Base-by-base conservation (phyloP, 2,797 vertebrate genomes). In the Danio jaintianensis region DNA sequence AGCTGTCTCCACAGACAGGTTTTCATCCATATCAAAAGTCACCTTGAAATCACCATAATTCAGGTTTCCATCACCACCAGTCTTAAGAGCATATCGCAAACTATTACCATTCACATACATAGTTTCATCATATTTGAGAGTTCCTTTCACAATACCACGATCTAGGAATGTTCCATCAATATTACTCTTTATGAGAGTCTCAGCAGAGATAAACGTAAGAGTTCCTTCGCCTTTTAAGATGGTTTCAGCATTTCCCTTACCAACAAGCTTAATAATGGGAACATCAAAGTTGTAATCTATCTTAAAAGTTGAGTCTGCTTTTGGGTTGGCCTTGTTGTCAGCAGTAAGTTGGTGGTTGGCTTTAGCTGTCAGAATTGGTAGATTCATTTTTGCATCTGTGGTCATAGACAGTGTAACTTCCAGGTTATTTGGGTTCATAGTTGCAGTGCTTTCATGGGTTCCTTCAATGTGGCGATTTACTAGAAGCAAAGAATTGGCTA, bases 401-500 rank as follows among this genome's bases (percentile, higher is more conserved):
- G 76, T 85, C 67, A 95, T 86, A 45, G 93, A 92, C 61, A 91
- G 6, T 4, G 79, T 61, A 56, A 91, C 88, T 74, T 96, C 95
- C 79, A 95, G 81, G 29, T 91, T 94, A 66, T 90, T 95, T 78
- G 86, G 92, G 73, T 87, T 95, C 71, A 98, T 78, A 70, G 90
- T 95, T 73, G 97, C 50, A 63, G 94, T 94, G 84, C 95, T 97
- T 83, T 96, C 92, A 84, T 98, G 96, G 76, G 88, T 95, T 74
- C 95, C 96, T 82, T 93, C 92, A 61, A 97, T 78, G 73, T 94
- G 87, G 7, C 6, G 42, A 80, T 85, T 88, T 78, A 91, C 93
- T 83, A 98, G 85, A 22, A 95, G 95, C 66, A 98, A 68, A 63
- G 94, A 94, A 76, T 93, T 96, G 83, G 96, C 96, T 87, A 98